phyloP scores from a whole-genome alignment of 2,113 vertebrate species.

The Notarius quadriscutis region DNA sequence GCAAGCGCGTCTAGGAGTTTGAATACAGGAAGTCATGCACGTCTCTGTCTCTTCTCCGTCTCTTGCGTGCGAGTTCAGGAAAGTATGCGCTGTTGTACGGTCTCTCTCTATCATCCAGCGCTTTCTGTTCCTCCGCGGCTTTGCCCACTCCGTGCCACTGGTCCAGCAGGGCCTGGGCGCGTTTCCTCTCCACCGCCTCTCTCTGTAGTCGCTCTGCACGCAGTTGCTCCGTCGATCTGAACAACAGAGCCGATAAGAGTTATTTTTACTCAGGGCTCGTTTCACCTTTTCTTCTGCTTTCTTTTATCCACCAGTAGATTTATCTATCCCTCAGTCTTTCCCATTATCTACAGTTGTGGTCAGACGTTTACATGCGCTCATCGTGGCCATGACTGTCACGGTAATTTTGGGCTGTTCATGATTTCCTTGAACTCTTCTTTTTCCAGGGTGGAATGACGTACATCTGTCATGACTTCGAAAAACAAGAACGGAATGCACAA shows the following conservation, averaged over 20 bases:
- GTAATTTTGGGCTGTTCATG: no score
- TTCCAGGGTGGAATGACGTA: no score
- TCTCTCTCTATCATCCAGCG: slow-evolving; percentile 72
- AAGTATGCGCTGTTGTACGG: slow-evolving; percentile 86
- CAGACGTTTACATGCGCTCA: no score
- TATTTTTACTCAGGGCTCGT: neutral
- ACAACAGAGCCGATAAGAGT: neutral
- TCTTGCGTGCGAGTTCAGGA: slow-evolving; percentile 79
- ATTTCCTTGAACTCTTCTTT: no score
- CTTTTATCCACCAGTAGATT: neutral
- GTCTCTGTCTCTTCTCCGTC: slow-evolving; percentile 64
- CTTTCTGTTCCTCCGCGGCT: slow-evolving; percentile 46
- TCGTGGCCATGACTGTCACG: no score
- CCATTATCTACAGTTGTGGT: neutral
- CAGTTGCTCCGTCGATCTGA: slow-evolving; percentile 73
- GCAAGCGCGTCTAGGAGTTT: neutral
- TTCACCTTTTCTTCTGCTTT: neutral
- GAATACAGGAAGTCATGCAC: slow-evolving; percentile 44
- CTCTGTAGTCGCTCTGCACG: slow-evolving; percentile 79
- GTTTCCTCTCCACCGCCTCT: slow-evolving; percentile 74
- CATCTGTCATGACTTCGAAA: no score
- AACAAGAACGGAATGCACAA: no score
- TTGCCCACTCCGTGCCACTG: slow-evolving; percentile 58
- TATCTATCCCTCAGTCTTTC: neutral
- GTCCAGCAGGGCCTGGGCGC: slow-evolving; percentile 74